These are phyloP conservation scores for Vulpes ferrilata DNA, from an alignment of 2,113 vertebrate genomes.

Conservation along the genomic window DNA sequence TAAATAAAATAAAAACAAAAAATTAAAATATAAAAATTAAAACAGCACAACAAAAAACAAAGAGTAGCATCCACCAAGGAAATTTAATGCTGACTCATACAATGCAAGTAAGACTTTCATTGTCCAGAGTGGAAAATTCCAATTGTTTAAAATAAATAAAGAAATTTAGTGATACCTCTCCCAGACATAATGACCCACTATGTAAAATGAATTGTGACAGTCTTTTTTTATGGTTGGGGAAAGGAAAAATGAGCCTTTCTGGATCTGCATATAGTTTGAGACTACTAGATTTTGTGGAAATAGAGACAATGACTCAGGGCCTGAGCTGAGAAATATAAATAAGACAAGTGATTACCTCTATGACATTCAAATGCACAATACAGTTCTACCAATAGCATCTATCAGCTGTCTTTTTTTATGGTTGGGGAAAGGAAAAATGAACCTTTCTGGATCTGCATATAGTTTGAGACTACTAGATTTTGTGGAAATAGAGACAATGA, in stretches of 20 bases:
- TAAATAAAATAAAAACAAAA: too few species aligned
- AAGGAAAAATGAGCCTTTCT: not conserved
- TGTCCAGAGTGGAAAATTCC: not conserved
- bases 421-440: not conserved
- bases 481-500: not conserved
- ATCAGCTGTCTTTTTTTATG: not conserved
- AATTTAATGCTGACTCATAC: not conserved
- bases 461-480: not conserved
- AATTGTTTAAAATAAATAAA: not conserved
- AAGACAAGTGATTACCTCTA: not conserved
- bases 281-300: conserved; percentile 4
- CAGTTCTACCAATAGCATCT: not conserved
- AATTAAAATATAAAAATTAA: too few species aligned
- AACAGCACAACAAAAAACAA: too few species aligned
- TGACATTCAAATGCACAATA: not conserved
- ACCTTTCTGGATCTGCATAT: not conserved
- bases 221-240: not conserved
- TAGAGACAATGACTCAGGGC: not conserved
- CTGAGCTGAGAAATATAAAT: not conserved
- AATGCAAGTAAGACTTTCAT: not conserved
- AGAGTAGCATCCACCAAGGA: not conserved
- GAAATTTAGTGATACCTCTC: not conserved
- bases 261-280: not conserved
- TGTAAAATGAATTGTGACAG: not conserved
- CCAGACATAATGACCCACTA: not conserved